These are phyloP conservation scores for Lycophotia porphyrea DNA, from an alignment of 2,888 invertebrate genomes.

Conservation along the genomic window DNA sequence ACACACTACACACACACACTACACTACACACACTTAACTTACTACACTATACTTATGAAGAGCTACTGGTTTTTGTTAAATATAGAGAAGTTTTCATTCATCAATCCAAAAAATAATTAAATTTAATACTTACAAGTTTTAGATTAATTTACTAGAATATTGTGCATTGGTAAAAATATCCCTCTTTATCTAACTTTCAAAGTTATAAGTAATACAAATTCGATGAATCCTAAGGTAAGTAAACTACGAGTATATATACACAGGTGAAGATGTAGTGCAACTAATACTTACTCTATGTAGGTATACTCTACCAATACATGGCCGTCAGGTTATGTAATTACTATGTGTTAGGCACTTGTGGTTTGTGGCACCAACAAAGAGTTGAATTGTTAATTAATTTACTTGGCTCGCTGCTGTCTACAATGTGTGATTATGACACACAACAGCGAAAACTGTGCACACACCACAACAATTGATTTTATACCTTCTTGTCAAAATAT, in stretches of 20 bases:
- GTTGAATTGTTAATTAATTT: conserved; percentile 63
- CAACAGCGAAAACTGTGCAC: conserved; percentile 1
- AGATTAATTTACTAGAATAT: neutral
- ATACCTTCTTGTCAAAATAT: neutral
- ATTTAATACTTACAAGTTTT: neutral
- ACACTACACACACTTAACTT: too few species aligned
- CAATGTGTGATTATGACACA: conserved; percentile 41
- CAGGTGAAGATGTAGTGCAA: neutral
- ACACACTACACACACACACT: too few species aligned
- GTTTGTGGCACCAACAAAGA: conserved; percentile 65
- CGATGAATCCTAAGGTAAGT: neutral
- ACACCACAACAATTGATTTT: conserved; percentile 35
- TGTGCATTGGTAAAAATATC: neutral
- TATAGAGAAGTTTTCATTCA: neutral
- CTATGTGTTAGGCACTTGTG: conserved; percentile 62
- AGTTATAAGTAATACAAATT: neutral
- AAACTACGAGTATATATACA: neutral
- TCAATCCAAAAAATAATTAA: neutral
- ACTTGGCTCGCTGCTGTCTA: conserved; percentile 42
- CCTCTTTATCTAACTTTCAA: too few species aligned
- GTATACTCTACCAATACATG: conserved; percentile 16
- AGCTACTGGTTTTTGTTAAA: neutral
- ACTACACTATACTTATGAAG: neutral
- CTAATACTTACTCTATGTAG: neutral
- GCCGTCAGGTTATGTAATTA: conserved; percentile 42